Conservation (phyloP, 1,140 invertebrate species). For the Magallana ariakensis region DNA sequence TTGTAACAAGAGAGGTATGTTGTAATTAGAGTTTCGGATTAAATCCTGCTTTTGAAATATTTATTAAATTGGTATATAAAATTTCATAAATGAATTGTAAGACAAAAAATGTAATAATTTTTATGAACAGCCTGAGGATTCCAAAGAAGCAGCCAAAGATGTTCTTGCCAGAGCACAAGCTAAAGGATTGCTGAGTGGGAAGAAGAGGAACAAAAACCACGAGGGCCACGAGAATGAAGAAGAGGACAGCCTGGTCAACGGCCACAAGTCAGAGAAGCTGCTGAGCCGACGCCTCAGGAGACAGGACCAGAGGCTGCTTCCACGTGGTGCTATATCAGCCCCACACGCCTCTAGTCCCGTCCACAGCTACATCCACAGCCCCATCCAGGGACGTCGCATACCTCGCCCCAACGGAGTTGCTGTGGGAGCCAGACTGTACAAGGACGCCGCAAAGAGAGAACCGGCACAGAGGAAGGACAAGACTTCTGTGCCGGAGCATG, state of each 20-base stretch:
- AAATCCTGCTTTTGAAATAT: background rate
- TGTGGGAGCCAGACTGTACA: slow-evolving; percentile 6
- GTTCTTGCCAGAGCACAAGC: slow-evolving; percentile 66
- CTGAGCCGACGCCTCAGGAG: slow-evolving; percentile 45
- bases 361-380: slow-evolving; percentile 36
- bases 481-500: slow-evolving; percentile 50
- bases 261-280: slow-evolving; percentile 47
- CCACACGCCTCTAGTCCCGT: slow-evolving; percentile 45
- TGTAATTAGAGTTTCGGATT: background rate
- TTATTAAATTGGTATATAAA: background rate
- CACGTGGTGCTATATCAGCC: slow-evolving; percentile 26
- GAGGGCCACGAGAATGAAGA: slow-evolving; percentile 48
- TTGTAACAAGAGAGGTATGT: slow-evolving; percentile 74
- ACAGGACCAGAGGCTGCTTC: slow-evolving; percentile 7
- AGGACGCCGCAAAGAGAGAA: slow-evolving; percentile 7
- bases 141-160: slow-evolving; percentile 67
- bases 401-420: background rate
- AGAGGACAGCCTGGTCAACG: slow-evolving; percentile 15
- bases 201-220: slow-evolving; percentile 46
- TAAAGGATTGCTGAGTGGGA: slow-evolving; percentile 55
- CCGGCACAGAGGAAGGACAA: slow-evolving; percentile 5
- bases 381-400: background rate
- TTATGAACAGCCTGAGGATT: slow-evolving; percentile 64
- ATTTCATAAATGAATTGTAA: too few relatives aligned
- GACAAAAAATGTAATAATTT: background rate